These are phyloP conservation scores for Labeo calbasu DNA, from an alignment of 2,797 vertebrate species.

Conservation along the genomic window DNA sequence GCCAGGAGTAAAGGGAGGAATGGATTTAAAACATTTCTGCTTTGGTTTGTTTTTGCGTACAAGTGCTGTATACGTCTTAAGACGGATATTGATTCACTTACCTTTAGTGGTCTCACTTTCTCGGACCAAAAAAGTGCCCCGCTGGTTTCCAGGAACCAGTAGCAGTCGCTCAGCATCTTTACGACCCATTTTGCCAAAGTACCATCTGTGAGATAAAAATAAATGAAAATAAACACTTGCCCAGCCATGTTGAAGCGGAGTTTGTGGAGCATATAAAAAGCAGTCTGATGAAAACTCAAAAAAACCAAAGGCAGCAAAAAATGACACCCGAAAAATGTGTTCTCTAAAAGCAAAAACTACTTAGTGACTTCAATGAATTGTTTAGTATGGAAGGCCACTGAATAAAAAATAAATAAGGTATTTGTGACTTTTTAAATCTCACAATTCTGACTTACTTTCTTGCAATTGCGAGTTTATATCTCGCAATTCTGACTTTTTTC, in stretches of 20 bases:
- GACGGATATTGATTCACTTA: slow-evolving; percentile 58
- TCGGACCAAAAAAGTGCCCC: slow-evolving; percentile 94
- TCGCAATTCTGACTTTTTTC: no score
- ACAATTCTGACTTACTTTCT: no score
- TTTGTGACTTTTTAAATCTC: no score
- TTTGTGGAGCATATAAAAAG: not conserved
- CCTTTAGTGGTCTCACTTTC: slow-evolving; percentile 99
- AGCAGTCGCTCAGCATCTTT: slow-evolving; percentile 96
- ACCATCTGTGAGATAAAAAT: slow-evolving; percentile 83
- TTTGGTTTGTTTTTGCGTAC: not conserved
- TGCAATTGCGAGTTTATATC: no score
- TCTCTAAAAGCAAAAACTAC: not conserved
- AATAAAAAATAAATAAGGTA: no score
- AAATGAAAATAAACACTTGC: slow-evolving; percentile 2
- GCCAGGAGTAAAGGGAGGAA: slow-evolving; percentile 6
- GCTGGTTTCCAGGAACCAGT: slow-evolving; percentile 91
- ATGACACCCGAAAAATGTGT: not conserved
- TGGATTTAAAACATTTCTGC: not conserved
- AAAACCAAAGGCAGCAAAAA: not conserved
- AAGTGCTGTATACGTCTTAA: not conserved
- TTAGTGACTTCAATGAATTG: not conserved
- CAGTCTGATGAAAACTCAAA: not conserved
- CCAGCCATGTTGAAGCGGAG: not conserved
- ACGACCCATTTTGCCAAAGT: slow-evolving; percentile 99
- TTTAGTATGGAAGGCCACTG: no score